Evolutionary conservation across 1,140 invertebrate species (phyloP).

Genomic region (Wiebesia pumilae): DNA sequence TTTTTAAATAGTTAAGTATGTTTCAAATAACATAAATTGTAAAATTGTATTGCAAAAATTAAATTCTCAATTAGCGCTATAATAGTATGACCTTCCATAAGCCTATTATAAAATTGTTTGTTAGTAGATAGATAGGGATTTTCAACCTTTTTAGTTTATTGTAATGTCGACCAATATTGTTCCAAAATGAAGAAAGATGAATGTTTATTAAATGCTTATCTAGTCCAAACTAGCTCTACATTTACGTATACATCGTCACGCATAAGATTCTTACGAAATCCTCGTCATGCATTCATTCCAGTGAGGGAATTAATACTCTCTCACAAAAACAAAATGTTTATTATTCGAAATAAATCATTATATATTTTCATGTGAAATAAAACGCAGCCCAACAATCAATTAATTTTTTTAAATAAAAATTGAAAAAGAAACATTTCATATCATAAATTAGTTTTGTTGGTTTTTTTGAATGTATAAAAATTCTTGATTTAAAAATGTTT

Average conservation of each 20-base stretch:
- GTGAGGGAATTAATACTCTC: slow-evolving; percentile 1
- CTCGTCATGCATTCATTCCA: slow-evolving; percentile 49
- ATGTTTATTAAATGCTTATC: slow-evolving; percentile 46
- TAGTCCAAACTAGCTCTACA: slow-evolving; percentile 52
- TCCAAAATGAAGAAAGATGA: slow-evolving; percentile 34
- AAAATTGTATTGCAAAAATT: slow-evolving; percentile 31
- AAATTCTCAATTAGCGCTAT: slow-evolving; percentile 12
- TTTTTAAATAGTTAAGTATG: slow-evolving; percentile 2
- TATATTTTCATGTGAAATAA: background rate
- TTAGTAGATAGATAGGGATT: slow-evolving; percentile 6
- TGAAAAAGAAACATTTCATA: slow-evolving; percentile 35
- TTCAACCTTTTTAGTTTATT: slow-evolving; percentile 28
- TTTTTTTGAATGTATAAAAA: slow-evolving; percentile 19
- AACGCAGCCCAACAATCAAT: slow-evolving; percentile 18
- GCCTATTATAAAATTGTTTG: slow-evolving; percentile 25
- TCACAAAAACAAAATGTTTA: slow-evolving; percentile 34
- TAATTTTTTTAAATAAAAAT: slow-evolving; percentile 51
- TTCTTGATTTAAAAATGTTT: background rate
- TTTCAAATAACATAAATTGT: slow-evolving; percentile 4
- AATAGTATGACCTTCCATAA: slow-evolving; percentile 1
- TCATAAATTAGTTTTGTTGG: slow-evolving; percentile 1
- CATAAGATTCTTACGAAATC: slow-evolving; percentile 51
- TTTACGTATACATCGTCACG: slow-evolving; percentile 34
- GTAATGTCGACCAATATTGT: slow-evolving; percentile 30
- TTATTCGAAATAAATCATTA: slow-evolving; percentile 16